phyloP scores from a whole-genome alignment of 2,797 vertebrate species.

The Sibirionetta formosa region DNA sequence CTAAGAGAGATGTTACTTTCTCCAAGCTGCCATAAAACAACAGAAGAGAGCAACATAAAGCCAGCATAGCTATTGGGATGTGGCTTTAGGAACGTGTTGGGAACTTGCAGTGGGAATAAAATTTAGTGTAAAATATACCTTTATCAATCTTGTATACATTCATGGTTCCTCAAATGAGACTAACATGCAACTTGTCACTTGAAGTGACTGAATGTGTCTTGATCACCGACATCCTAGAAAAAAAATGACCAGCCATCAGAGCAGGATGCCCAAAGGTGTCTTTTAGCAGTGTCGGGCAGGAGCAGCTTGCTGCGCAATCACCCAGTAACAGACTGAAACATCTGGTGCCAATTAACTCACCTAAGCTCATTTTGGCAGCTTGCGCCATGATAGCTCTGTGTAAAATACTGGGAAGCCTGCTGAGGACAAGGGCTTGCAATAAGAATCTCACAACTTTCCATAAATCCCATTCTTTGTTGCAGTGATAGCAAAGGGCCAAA shows the following conservation, averaged over 20 bases:
- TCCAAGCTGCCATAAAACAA: background rate
- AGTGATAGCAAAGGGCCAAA: background rate
- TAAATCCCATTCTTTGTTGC: background rate
- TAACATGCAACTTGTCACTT: background rate
- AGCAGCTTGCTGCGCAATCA: background rate
- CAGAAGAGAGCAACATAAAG: background rate
- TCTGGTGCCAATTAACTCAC: background rate
- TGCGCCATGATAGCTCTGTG: background rate
- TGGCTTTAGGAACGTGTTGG: background rate
- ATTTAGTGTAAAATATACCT: background rate
- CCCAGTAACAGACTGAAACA: background rate
- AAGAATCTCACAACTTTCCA: background rate
- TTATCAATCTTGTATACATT: background rate
- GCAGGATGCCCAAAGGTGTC: background rate
- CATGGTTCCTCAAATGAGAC: background rate
- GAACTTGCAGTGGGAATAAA: background rate
- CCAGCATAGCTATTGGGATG: background rate
- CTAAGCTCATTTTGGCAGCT: background rate
- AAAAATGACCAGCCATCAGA: background rate
- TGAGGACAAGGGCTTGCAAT: background rate
- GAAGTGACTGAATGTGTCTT: background rate
- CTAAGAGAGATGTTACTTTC: background rate
- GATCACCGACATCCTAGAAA: background rate
- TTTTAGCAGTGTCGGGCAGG: background rate
- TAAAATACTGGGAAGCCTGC: background rate